Conservation (phyloP, 2,113 vertebrate genomes). For the Anoplopoma fimbria region DNA sequence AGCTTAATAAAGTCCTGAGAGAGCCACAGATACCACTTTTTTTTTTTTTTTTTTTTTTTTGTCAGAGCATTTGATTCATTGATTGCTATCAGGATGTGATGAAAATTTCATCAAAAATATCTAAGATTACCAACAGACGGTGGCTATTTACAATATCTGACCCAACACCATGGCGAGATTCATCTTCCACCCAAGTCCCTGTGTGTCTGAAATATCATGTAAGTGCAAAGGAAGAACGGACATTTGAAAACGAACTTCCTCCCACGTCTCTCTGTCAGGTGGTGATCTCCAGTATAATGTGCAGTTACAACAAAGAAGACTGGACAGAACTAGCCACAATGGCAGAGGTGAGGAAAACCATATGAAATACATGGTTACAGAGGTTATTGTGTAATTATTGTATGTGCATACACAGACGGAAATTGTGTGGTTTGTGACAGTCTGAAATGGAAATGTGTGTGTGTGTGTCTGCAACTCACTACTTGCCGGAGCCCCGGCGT, state of each 20-base stretch:
- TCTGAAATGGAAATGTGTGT: conserved; percentile 9
- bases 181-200: too few relatives aligned
- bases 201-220: not conserved
- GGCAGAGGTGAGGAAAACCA: conserved; percentile 86
- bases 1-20: not conserved
- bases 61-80: not conserved
- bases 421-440: not conserved
- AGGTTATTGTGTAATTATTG: not conserved
- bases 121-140: too few relatives aligned
- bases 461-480: conserved; percentile 10
- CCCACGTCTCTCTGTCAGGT: conserved; percentile 79
- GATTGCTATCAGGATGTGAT: not conserved
- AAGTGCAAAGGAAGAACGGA: not conserved
- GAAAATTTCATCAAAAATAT: not conserved
- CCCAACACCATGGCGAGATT: too few relatives aligned
- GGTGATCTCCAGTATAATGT: conserved; percentile 94
- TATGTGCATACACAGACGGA: not conserved
- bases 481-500: too few relatives aligned
- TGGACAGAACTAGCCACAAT: conserved; percentile 90
- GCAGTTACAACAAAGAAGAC: conserved; percentile 89
- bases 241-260: not conserved
- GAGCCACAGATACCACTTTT: too few relatives aligned
- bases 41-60: not conserved
- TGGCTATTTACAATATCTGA: too few relatives aligned
- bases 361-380: not conserved